These are phyloP conservation scores for Neodontobutis hainanensis DNA, from an alignment of 2,113 vertebrate genomes.

Conservation along the genomic window DNA sequence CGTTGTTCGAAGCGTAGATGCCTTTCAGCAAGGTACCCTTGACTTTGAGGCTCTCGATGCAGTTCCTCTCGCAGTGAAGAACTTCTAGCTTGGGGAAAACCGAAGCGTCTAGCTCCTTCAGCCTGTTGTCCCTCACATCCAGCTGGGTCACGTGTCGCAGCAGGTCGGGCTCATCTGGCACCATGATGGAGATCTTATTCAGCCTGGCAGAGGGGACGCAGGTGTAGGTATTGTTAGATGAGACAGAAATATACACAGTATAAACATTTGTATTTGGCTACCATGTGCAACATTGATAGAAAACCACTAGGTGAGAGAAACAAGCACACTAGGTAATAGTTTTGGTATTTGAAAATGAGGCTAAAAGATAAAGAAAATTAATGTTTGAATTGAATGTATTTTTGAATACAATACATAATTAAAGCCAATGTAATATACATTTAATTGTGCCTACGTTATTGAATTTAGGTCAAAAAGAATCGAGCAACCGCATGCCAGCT, in stretches of 20 bases:
- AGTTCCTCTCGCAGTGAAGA: slow-evolving; percentile 95
- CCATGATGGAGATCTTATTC: slow-evolving; percentile 85
- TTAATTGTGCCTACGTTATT: too few relatives aligned
- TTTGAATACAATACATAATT: too few relatives aligned
- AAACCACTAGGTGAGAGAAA: too few relatives aligned
- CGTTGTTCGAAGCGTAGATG: slow-evolving; percentile 88
- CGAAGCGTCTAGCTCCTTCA: slow-evolving; percentile 86
- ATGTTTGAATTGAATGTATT: too few relatives aligned
- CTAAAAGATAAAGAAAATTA: too few relatives aligned
- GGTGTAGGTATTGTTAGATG: slow-evolving; percentile 41
- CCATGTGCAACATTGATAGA: slow-evolving; percentile 31
- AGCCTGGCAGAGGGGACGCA: slow-evolving; percentile 77
- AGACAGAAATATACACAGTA: slow-evolving; percentile 27
- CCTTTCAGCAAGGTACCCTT: slow-evolving; percentile 90
- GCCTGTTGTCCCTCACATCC: slow-evolving; percentile 92
- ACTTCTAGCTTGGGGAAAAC: slow-evolving; percentile 92
- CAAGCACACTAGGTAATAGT: slow-evolving; percentile 10
- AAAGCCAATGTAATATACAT: too few relatives aligned
- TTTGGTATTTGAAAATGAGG: too few relatives aligned
- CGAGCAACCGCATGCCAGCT: too few relatives aligned
- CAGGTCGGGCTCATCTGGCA: slow-evolving; percentile 85
- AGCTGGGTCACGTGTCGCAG: slow-evolving; percentile 92
- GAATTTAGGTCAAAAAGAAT: too few relatives aligned
- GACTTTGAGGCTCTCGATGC: slow-evolving; percentile 83
- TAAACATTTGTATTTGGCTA: slow-evolving; percentile 48